Evolutionary conservation across 2,113 vertebrate genomes (phyloP), one percentile per base, ranked within the genome.

Genomic region (Lota lota): DNA sequence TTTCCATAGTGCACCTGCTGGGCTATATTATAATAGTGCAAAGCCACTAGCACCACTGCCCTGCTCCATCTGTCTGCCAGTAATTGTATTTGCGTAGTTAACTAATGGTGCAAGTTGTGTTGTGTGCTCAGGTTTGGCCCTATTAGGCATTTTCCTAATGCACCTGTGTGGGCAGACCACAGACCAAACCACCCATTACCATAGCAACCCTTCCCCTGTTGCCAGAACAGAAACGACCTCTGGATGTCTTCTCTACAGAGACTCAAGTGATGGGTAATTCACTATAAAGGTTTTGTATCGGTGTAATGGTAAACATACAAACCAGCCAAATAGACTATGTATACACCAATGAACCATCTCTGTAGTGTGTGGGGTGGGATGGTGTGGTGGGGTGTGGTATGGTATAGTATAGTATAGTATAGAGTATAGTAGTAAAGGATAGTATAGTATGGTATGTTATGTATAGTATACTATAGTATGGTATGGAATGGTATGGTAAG

Each of bases 81-180:
- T 81, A 83, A 86, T 81, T 82, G 81, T 69, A 85, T 83, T 86
- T 82, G 70, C 24, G 15, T 54, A 66, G 18, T 2, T 76, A 67
- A 69, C 68, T 61, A 16, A 24, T 61, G 15, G 60, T 16, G 22
- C 22, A 67, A 69, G 12, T 15, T 66, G 51, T 40, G 51, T 10
- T 53, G 51, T 53, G 51, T 53, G 51, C 12, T 33, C 28, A 33
- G 2, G 28, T 33, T 33, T 33, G 28, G 28, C 28, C 28, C 28
- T 33, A 33, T 33, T 33, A 33, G 28, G 78, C 81, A 70, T 86
- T 86, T 78, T 57, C 28, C 71, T 66, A 75, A 47, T 67, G 63
- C 71, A 62, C n/a, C 70, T 18, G 51, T 22, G 54, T 24, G 20
- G 16, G 22, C 36, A 50, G 40, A 65, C 68, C 70, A 20, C 57